Percentiles rank a stretch among this genome's conserved stretches.
Evolutionary conservation across 2,888 invertebrate genomes (phyloP).

Genomic region (Synergus japonicus): DNA sequence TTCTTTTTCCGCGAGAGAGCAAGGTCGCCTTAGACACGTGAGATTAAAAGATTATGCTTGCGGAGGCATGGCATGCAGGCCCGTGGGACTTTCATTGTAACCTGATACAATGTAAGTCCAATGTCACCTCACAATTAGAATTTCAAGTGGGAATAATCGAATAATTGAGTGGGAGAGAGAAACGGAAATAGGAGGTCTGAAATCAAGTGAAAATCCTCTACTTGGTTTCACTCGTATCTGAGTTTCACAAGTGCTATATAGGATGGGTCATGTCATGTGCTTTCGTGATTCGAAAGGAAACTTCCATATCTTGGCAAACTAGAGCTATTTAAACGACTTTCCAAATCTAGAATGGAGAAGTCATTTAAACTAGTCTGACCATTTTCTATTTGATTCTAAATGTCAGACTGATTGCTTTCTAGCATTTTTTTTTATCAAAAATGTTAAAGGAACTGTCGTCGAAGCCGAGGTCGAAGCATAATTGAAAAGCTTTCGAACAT

Average conservation of each 20-base stretch:
- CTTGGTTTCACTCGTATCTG: slow-evolving; percentile 3
- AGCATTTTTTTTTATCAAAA: not conserved
- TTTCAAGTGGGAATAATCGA: slow-evolving; percentile 29
- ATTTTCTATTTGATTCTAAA: slow-evolving; percentile 3
- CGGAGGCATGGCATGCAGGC: slow-evolving; percentile 10
- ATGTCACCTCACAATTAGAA: slow-evolving; percentile 34
- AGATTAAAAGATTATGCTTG: slow-evolving; percentile 35
- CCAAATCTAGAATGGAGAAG: slow-evolving; percentile 20
- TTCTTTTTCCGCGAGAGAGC: slow-evolving; percentile 20
- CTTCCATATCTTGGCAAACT: slow-evolving; percentile 8
- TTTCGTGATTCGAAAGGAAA: slow-evolving; percentile 25
- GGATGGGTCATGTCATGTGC: not conserved
- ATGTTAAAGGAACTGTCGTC: not conserved
- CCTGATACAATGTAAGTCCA: slow-evolving; percentile 27
- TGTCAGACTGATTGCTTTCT: not conserved
- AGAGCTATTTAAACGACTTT: slow-evolving; percentile 26
- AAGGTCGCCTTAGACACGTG: slow-evolving; percentile 29
- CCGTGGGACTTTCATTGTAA: slow-evolving; percentile 38
- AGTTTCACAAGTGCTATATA: not conserved
- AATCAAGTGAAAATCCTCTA: slow-evolving; percentile 26
- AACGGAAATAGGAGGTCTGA: slow-evolving; percentile 11
- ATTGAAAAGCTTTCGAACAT: not conserved
- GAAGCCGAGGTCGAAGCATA: not conserved
- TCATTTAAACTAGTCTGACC: not conserved
- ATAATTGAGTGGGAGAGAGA: slow-evolving; percentile 10